Evolutionary conservation across 2,888 invertebrate species (phyloP).

Genomic region (Lysandra bellargus): DNA sequence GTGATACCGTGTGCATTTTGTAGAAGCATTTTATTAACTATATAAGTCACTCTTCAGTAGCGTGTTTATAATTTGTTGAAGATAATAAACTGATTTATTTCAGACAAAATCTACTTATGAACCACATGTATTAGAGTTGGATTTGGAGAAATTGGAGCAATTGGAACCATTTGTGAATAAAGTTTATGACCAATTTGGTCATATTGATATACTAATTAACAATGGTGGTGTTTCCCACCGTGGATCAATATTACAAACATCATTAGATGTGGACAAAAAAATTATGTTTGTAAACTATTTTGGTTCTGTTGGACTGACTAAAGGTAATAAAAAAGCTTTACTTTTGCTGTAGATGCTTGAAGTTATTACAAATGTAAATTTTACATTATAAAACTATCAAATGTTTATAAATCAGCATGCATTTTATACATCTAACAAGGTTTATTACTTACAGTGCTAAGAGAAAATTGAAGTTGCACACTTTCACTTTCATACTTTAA

Average conservation of each 20-base stretch:
- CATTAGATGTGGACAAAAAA: slow-evolving; percentile 89
- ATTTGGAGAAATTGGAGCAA: slow-evolving; percentile 85
- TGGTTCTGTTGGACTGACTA: slow-evolving; percentile 93
- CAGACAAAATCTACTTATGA: slow-evolving; percentile 83
- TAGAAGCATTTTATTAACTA: not conserved
- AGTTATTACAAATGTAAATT: not conserved
- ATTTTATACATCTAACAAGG: not conserved
- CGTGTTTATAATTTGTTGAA: not conserved
- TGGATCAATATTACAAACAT: slow-evolving; percentile 87
- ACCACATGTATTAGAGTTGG: slow-evolving; percentile 87
- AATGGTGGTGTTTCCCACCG: slow-evolving; percentile 94
- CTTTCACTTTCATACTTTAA: not conserved
- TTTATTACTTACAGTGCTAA: not conserved
- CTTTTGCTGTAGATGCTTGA: not conserved
- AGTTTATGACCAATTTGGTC: slow-evolving; percentile 85
- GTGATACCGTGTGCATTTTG: not conserved
- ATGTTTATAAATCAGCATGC: not conserved
- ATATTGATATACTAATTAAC: slow-evolving; percentile 93
- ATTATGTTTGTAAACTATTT: slow-evolving; percentile 97
- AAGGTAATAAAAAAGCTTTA: slow-evolving; percentile 81
- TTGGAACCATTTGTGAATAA: slow-evolving; percentile 83
- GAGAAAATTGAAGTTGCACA: not conserved
- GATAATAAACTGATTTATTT: slow-evolving; percentile 42
- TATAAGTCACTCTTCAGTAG: not conserved
- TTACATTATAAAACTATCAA: not conserved